These are phyloP conservation scores for Hemaris fuciformis DNA, from an alignment of 2,888 invertebrate species.

Conservation along the genomic window DNA sequence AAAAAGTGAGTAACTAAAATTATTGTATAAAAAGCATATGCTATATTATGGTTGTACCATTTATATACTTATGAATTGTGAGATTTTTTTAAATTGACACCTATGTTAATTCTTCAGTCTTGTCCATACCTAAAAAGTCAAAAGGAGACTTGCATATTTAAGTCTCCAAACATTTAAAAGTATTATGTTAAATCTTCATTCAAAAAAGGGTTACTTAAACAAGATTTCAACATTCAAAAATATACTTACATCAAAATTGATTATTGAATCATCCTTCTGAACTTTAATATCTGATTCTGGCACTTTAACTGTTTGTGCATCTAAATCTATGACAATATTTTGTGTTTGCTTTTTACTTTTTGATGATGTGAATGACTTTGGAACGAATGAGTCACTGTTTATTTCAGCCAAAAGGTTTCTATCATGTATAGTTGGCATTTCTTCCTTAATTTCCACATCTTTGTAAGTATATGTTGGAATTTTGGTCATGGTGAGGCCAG, in stretches of 20 bases:
- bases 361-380: slow-evolving; percentile 81
- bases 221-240: neutral
- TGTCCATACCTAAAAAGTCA: no score
- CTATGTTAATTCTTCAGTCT: no score
- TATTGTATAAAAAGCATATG: no score
- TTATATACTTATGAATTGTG: no score
- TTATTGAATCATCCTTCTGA: slow-evolving; percentile 81
- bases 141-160: no score
- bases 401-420: slow-evolving; percentile 85
- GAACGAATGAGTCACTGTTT: slow-evolving; percentile 86
- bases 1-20: no score
- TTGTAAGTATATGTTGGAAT: slow-evolving; percentile 76
- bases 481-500: slow-evolving; percentile 74
- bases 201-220: neutral
- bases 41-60: no score
- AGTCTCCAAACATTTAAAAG: no score
- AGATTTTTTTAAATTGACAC: no score
- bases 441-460: slow-evolving; percentile 71
- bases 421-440: slow-evolving; percentile 79
- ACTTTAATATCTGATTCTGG: slow-evolving; percentile 78
- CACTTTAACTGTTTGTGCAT: slow-evolving; percentile 85
- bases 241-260: slow-evolving; percentile 69
- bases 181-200: no score
- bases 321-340: slow-evolving; percentile 88
- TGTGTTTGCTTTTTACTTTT: slow-evolving; percentile 83